Base-by-base conservation (phyloP, 2,797 vertebrate species). In the Oryzias sinensis region DNA sequence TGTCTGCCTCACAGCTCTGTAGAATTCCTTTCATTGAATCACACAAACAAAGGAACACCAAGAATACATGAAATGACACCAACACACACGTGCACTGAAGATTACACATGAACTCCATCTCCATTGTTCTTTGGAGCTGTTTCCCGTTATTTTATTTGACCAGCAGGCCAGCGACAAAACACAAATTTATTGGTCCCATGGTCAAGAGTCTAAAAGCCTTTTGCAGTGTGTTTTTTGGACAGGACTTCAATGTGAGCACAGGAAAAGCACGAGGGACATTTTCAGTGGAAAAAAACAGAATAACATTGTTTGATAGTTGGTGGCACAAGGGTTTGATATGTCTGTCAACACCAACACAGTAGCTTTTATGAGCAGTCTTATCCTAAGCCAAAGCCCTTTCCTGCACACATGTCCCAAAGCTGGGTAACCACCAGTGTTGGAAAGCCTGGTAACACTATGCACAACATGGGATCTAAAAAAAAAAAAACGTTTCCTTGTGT, bases 121-220 rank as follows among this genome's bases (percentile, higher is more conserved):
- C 52, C 58, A 62, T 49, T 72, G 49, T 62, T 42, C 61, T 72
- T 72, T 56, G 18, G 47, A 52, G 59, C 53, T 15, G 4, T 74
- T 87, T 84, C 65, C 62, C 85, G 75, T 80, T 77, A 78, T 78
- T 84, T 72, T 76, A 37, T 79, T 20, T 33, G 62, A 43, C 55
- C 59, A 68, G 50, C 6, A 52, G 65, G 62, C 48, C 50, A 25
- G 15, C 59, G 47, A 67, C 37, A 49, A 37, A 83, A 70, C 58
- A 70, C 66, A 25, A 47, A 73, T 87, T 85, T 83, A 83, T 87
- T 79, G 65, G 65, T 73, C 49, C 65, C 56, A n/a, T 65, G 74
- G 87, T 89, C 74, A 79, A 81, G 70, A 79, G 84, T 87, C 84
- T 77, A 80, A 80, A 70, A 82, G 65, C 15, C 14, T 52, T 24